A percentile compares a stretch with the other conserved stretches of the same genome.
Evolutionary conservation across 2,797 vertebrate species (phyloP).

Genomic region (Rhinatrema bivittatum): DNA sequence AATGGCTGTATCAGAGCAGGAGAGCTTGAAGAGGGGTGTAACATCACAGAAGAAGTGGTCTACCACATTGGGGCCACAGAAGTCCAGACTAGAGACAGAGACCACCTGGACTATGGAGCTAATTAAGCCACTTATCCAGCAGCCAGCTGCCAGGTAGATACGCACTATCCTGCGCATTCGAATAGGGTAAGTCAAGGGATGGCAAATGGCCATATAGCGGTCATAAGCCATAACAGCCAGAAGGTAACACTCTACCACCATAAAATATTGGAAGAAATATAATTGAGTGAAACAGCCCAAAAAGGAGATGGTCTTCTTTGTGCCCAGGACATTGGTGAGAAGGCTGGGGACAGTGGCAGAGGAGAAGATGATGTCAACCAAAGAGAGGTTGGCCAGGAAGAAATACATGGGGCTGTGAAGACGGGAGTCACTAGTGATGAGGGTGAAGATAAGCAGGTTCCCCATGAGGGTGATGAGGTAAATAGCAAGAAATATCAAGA

Average conservation of each 20-base stretch:
- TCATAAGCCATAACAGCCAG: constrained; percentile 15
- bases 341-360: constrained; percentile 17
- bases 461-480: constrained; percentile 5
- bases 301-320: constrained; percentile 20
- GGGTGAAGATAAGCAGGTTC: constrained; percentile 1
- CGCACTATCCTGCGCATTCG: constrained; percentile 4
- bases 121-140: constrained; percentile 2
- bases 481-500: constrained; percentile 5
- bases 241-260: constrained; percentile 16
- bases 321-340: not conserved
- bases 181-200: constrained; percentile 5
- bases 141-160: constrained; percentile 5
- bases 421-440: not conserved
- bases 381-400: constrained; percentile 20
- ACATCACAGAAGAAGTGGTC: constrained; percentile 26
- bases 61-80: constrained; percentile 13
- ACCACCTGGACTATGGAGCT: constrained; percentile 1
- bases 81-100: constrained; percentile 3
- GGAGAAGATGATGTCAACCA: constrained; percentile 12
- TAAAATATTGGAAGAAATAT: constrained; percentile 21
- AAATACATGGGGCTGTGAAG: constrained; percentile 16
- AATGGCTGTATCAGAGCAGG: constrained; percentile 16
- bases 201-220: constrained; percentile 16
- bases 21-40: constrained; percentile 17
- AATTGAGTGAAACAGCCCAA: not conserved